phyloP scores from a whole-genome alignment of 2,113 vertebrate genomes.

The Nycticebus coucang region DNA sequence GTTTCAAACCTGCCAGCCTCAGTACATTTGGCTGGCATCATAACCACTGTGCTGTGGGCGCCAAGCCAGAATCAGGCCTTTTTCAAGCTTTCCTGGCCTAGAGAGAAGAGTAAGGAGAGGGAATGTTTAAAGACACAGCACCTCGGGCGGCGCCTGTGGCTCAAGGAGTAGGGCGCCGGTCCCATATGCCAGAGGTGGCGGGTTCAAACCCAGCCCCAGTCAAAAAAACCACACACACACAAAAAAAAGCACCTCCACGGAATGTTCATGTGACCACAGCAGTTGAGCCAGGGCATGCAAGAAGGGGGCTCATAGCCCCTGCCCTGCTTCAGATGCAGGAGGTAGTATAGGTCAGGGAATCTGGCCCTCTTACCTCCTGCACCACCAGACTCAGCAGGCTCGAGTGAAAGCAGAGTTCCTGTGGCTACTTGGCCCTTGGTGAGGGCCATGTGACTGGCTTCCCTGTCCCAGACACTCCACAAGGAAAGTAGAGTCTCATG shows the following conservation, averaged over 20 bases:
- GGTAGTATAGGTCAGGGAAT: fast-evolving
- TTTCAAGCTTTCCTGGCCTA: background rate
- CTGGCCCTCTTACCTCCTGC: background rate
- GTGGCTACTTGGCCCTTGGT: background rate
- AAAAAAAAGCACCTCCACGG: no score
- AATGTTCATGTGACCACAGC: no score
- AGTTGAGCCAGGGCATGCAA: background rate
- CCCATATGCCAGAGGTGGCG: no score
- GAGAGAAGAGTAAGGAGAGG: background rate
- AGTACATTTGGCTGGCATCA: no score
- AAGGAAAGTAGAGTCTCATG: background rate
- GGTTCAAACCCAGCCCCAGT: no score
- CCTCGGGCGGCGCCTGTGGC: no score
- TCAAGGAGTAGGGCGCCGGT: no score
- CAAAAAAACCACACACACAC: no score
- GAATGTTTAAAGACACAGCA: fast-evolving
- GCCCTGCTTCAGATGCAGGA: no score
- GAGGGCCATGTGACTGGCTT: no score
- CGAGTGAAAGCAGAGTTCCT: background rate
- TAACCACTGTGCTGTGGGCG: no score
- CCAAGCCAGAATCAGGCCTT: background rate
- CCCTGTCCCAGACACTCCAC: background rate
- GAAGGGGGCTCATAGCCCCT: background rate
- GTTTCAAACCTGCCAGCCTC: no score
- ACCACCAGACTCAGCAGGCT: background rate